Conservation (phyloP, 2,113 vertebrate species). For the Gymnocephalus cernua region DNA sequence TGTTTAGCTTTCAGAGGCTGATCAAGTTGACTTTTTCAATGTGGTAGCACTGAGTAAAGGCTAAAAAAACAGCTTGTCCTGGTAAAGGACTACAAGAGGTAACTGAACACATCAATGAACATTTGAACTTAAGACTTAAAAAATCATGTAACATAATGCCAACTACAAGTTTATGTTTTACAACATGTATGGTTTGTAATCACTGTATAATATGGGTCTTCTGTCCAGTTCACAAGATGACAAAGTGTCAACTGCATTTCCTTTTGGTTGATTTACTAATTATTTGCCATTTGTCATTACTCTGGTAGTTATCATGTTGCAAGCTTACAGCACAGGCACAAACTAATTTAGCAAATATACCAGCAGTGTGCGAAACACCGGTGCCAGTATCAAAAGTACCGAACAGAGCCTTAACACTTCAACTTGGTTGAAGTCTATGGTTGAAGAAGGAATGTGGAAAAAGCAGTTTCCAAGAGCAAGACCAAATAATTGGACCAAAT, state of each 20-base stretch:
- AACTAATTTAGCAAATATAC: background rate
- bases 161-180: background rate
- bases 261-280: background rate
- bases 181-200: background rate
- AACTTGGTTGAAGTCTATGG: background rate
- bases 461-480: background rate
- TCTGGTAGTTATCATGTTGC: background rate
- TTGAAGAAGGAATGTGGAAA: background rate
- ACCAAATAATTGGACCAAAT: background rate
- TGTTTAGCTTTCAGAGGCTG: slow-evolving; percentile 2
- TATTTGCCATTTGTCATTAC: background rate
- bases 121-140: background rate
- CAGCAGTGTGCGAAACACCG: background rate
- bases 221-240: background rate
- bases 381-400: background rate
- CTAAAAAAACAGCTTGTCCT: background rate
- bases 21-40: background rate
- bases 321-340: background rate
- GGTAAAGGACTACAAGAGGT: background rate
- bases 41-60: background rate
- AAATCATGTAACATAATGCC: background rate
- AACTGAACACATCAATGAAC: background rate
- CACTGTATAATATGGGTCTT: background rate
- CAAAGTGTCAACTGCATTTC: background rate
- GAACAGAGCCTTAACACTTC: background rate